These are phyloP conservation scores for Pocota personata DNA, from an alignment of 2,888 invertebrate genomes.

Conservation along the genomic window DNA sequence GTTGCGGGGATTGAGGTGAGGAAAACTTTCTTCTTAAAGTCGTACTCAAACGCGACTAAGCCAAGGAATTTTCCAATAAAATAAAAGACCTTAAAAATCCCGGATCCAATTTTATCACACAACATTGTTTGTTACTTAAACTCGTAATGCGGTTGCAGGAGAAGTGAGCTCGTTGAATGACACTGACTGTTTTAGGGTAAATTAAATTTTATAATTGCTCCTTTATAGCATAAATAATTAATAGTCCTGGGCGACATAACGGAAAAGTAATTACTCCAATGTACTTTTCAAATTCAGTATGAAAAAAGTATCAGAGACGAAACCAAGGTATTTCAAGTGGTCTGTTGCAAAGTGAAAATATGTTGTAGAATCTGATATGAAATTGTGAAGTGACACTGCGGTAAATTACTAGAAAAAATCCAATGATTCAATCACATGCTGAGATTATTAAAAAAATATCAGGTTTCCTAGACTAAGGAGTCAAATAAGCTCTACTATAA, in stretches of 20 bases:
- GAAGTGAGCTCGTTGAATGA: not conserved
- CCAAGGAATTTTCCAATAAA: constrained; percentile 49
- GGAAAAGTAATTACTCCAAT: constrained; percentile 1
- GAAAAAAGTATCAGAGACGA: no score
- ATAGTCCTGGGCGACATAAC: not conserved
- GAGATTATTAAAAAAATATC: not conserved
- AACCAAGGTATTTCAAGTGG: no score
- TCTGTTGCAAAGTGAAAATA: no score
- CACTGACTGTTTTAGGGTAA: not conserved
- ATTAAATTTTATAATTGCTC: constrained; percentile 49
- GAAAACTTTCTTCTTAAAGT: constrained; percentile 27
- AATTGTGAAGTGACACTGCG: no score
- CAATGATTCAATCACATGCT: no score
- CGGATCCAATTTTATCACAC: constrained; percentile 46
- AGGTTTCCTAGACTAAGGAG: not conserved
- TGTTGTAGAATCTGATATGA: no score
- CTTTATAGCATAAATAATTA: constrained; percentile 43
- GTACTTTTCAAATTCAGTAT: not conserved
- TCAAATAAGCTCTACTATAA: not conserved
- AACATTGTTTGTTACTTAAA: constrained; percentile 7
- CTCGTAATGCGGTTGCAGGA: not conserved
- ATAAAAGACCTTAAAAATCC: constrained; percentile 28
- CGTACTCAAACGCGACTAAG: constrained; percentile 29
- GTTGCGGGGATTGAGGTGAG: constrained; percentile 22
- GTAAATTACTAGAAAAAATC: no score